Evolutionary conservation across 2,113 vertebrate genomes (phyloP), one percentile per base, ranked within the genome.

Genomic region (Solea senegalensis): DNA sequence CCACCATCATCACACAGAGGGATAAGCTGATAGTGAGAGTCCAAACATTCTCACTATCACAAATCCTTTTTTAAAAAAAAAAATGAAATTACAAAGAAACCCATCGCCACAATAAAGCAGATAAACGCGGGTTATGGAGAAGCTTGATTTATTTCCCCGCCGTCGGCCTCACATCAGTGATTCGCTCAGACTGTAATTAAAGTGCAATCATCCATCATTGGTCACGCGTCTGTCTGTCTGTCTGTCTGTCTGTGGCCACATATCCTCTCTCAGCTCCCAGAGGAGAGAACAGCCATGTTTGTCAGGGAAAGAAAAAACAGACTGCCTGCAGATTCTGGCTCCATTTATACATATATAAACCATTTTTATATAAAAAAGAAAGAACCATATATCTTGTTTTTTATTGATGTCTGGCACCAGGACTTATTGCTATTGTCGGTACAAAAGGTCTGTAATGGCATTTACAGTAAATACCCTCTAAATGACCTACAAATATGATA

Each of bases 121-220:
- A 52, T 72, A 21, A 21, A 21, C 21, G 21, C 21, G 21, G 21
- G 21, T 21, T 21, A 21, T 43, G 21, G 57, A 79, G 64, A 73
- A 60, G 75, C 55, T 60, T 76, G 15, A 79, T 86, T 81, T 74
- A 63, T 61, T 81, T 68, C 65, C 40, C 21, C 21, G 1, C 21
- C 59, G 57, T 48, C 72, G 78, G 61, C 60, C 60, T 1, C 26
- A 76, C 76, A 85, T 78, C 77, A 84, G 59, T 78, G 75, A 80
- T 76, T 76, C 65, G 66, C 81, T 80, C 54, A 69, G 65, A 87
- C 65, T 61, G 77, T 85, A 88, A 91, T 90, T 91, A 88, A 91
- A 76, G 61, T 78, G 76, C 59, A 85, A 69, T 86, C 88, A 88
- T 87, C 81, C 65, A 85, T 92, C 89, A 89, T 89, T 74, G 85